Evolutionary conservation across 2,113 vertebrate species (phyloP).

Genomic region (Callaeas wilsoni): DNA sequence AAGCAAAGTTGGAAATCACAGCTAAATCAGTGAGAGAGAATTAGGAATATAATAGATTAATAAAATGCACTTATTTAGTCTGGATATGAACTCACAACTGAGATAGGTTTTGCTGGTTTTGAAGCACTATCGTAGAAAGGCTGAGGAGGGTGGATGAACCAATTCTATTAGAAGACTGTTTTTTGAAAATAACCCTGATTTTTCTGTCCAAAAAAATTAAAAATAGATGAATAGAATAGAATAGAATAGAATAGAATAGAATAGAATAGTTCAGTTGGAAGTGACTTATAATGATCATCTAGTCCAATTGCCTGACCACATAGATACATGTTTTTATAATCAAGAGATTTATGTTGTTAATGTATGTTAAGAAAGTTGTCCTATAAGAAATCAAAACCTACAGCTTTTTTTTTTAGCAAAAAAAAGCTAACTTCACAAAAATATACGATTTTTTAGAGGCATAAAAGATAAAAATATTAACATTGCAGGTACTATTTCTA

Average conservation of each 20-base stretch:
- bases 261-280: background rate
- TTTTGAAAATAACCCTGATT: background rate
- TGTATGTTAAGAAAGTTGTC: background rate
- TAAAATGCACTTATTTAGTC: background rate
- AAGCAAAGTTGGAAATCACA: background rate
- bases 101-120: background rate
- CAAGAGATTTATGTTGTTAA: background rate
- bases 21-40: background rate
- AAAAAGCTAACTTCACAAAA: background rate
- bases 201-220: background rate
- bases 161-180: background rate
- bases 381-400: background rate
- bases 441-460: background rate
- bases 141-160: background rate
- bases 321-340: background rate
- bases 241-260: background rate
- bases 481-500: background rate
- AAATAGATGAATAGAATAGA: background rate
- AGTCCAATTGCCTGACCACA: background rate
- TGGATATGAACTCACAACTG: background rate
- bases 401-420: background rate
- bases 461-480: background rate
- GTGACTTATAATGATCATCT: background rate
- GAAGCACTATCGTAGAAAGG: background rate
- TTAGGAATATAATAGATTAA: background rate